A percentile compares a stretch with the other conserved stretches of the same genome.
These are phyloP conservation scores for Leptarthrus brevirostris DNA, from an alignment of 2,888 invertebrate genomes.

Conservation along the genomic window DNA sequence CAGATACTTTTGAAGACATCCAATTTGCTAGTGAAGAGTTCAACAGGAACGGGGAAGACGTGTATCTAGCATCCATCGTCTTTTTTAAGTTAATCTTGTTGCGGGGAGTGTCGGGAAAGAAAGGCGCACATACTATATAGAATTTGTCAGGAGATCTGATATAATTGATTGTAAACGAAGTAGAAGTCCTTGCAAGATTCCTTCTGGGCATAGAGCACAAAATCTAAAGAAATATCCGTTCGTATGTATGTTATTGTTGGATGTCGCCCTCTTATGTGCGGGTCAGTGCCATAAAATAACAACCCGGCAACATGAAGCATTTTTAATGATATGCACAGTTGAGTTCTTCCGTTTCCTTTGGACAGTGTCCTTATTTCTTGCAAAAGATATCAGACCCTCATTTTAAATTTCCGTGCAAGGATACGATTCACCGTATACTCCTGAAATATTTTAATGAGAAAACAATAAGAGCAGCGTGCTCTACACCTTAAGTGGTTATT, in stretches of 20 bases:
- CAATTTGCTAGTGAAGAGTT: slow-evolving; percentile 18
- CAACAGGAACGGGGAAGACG: neutral
- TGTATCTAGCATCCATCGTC: neutral
- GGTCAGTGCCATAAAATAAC: slow-evolving; percentile 55
- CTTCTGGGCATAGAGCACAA: slow-evolving; percentile 53
- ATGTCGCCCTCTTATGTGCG: slow-evolving; percentile 54
- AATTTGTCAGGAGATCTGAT: slow-evolving; percentile 55
- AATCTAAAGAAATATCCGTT: slow-evolving; percentile 7
- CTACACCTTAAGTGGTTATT: neutral
- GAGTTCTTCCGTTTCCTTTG: slow-evolving; percentile 52
- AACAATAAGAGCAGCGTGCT: neutral
- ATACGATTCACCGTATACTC: slow-evolving; percentile 14
- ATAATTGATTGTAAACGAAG: slow-evolving; percentile 57
- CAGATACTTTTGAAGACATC: slow-evolving; percentile 19
- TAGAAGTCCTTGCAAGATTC: slow-evolving; percentile 55
- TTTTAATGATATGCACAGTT: slow-evolving; percentile 54
- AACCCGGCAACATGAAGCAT: slow-evolving; percentile 54
- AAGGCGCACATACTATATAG: slow-evolving; percentile 54
- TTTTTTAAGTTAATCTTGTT: slow-evolving; percentile 10
- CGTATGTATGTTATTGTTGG: slow-evolving; percentile 47
- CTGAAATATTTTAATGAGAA: slow-evolving; percentile 20
- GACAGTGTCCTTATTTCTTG: slow-evolving; percentile 47
- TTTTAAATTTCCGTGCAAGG: slow-evolving; percentile 47
- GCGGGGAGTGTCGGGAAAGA: slow-evolving; percentile 5
- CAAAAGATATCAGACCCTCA: slow-evolving; percentile 50